Conservation (phyloP, 2,113 vertebrate species). For the Oreochromis tanganicae region DNA sequence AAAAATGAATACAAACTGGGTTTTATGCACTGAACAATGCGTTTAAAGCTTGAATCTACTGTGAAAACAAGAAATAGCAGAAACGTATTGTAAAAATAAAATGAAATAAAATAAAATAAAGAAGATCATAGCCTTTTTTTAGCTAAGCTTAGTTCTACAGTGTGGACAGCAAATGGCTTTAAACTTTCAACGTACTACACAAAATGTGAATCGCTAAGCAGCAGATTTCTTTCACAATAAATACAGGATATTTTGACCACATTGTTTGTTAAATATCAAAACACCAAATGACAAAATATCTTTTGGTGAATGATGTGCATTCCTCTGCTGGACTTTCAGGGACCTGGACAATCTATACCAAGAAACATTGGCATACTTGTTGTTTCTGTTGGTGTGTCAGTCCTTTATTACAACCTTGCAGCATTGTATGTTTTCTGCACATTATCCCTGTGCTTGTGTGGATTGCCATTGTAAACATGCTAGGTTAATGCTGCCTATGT, state of each 20-base stretch:
- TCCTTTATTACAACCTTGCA: neutral
- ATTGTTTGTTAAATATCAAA: neutral
- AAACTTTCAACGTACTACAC: neutral
- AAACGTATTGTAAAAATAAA: neutral
- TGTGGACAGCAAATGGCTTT: neutral
- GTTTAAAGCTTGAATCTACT: neutral
- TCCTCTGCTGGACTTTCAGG: neutral
- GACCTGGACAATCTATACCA: neutral
- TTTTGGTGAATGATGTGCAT: neutral
- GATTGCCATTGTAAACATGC: neutral
- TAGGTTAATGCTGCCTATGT: neutral
- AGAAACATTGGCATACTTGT: neutral
- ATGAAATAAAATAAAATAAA: neutral
- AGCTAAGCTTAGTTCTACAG: neutral
- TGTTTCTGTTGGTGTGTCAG: neutral
- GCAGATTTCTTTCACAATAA: neutral
- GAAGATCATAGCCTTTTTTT: neutral
- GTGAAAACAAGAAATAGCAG: neutral
- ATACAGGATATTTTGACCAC: neutral
- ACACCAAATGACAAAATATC: neutral
- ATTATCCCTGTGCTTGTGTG: neutral
- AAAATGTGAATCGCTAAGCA: neutral
- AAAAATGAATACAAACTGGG: slow-evolving; percentile 30
- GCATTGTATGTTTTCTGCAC: neutral
- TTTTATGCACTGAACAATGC: slow-evolving; percentile 1